phyloP scores from a whole-genome alignment of 30 jellyfish, hydroid and myxozoan genomes.

The Mastigias papua region DNA sequence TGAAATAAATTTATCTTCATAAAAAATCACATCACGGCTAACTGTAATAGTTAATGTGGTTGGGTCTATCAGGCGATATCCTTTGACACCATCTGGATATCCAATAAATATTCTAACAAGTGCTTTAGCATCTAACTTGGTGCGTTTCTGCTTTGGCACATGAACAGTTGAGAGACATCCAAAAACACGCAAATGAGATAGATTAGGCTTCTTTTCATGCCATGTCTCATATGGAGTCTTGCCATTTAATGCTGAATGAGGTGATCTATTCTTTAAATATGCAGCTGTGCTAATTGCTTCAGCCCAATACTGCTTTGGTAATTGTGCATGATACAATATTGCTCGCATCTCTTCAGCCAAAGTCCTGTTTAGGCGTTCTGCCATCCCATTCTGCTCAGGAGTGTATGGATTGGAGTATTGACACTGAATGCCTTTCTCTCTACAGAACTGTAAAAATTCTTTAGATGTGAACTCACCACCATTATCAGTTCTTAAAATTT shows the following conservation, averaged over 20 bases:
- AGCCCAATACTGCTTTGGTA: constrained; percentile 50
- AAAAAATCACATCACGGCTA: not conserved
- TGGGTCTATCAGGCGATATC: constrained; percentile 32
- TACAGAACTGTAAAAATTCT: constrained; percentile 19
- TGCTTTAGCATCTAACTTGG: constrained; percentile 40
- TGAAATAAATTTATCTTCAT: not conserved
- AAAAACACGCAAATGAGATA: constrained; percentile 35
- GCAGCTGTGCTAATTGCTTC: constrained; percentile 53
- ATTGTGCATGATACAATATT: constrained; percentile 57
- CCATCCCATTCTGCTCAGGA: constrained; percentile 59
- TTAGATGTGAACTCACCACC: constrained; percentile 28
- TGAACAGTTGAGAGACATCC: constrained; percentile 59
- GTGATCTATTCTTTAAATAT: constrained; percentile 25
- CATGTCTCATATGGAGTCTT: constrained; percentile 36
- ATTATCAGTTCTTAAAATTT: constrained; percentile 27
- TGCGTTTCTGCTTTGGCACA: constrained; percentile 48
- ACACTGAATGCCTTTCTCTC: constrained; percentile 34
- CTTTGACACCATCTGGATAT: constrained; percentile 45
- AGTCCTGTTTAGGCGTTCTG: constrained; percentile 57
- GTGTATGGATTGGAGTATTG: constrained; percentile 42
- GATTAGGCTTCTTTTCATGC: constrained; percentile 47
- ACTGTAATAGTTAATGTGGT: not conserved
- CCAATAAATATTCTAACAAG: constrained; percentile 25
- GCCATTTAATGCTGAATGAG: constrained; percentile 21
- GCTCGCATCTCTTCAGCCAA: constrained; percentile 23